Conservation (phyloP, 2,113 vertebrate species). For the Mormyrus iriodes region DNA sequence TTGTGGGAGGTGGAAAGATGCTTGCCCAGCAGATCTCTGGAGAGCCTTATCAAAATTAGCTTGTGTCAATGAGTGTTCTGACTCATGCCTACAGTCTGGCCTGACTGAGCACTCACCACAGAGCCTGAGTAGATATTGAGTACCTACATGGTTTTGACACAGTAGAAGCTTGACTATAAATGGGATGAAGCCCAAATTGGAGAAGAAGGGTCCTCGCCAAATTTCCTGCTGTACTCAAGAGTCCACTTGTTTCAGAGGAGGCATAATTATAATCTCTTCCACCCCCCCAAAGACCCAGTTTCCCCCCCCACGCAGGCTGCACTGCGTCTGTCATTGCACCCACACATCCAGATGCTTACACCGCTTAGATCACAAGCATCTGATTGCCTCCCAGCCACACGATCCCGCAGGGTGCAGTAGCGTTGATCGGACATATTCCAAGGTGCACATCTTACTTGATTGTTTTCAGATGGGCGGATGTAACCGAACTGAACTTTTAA, state of each 20-base stretch:
- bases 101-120: not conserved
- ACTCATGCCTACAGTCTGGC: not conserved
- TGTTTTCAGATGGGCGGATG: not conserved
- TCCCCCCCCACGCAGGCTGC: no score
- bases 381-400: not conserved
- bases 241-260: not conserved
- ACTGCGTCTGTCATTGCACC: not conserved
- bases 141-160: not conserved
- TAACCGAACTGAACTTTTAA: not conserved
- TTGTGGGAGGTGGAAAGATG: not conserved
- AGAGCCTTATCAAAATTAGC: not conserved
- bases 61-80: not conserved
- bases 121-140: not conserved
- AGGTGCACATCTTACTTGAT: not conserved
- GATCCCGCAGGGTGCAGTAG: not conserved
- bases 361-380: not conserved
- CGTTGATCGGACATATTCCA: not conserved
- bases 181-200: not conserved
- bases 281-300: not conserved
- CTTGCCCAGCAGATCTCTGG: not conserved
- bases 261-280: not conserved
- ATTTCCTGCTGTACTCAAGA: not conserved
- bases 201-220: not conserved
- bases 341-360: not conserved
- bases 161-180: not conserved